Evolutionary conservation across 2,888 invertebrate genomes (phyloP).

Genomic region (Quadriops clusia): DNA sequence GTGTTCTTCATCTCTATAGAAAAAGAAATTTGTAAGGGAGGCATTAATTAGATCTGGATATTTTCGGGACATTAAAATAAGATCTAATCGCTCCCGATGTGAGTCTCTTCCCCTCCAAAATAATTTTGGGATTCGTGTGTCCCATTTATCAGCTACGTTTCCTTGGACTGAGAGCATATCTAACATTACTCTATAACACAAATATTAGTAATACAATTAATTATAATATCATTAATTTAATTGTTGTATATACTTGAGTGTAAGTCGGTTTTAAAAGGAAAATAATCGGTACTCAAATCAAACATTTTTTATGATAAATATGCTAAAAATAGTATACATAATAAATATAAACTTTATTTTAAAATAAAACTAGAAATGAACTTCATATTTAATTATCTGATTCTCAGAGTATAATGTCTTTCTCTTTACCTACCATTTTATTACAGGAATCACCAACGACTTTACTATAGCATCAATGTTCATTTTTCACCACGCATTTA

Average conservation of each 20-base stretch:
- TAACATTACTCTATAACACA: constrained; percentile 53
- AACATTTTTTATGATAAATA: background rate
- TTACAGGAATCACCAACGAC: too few relatives aligned
- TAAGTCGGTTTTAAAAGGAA: background rate
- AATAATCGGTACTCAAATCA: background rate
- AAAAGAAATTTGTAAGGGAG: constrained; percentile 91
- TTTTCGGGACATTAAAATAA: constrained; percentile 65
- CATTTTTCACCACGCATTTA: too few relatives aligned
- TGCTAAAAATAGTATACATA: too few relatives aligned
- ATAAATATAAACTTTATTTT: too few relatives aligned
- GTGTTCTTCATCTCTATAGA: constrained; percentile 73
- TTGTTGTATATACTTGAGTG: background rate
- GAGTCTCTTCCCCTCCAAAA: constrained; percentile 94
- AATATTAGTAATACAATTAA: too few relatives aligned
- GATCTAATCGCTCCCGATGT: constrained; percentile 66
- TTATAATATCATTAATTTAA: too few relatives aligned
- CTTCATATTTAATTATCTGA: too few relatives aligned
- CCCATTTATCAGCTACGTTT: constrained; percentile 59
- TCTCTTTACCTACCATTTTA: too few relatives aligned
- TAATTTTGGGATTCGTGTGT: constrained; percentile 56
- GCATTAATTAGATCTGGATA: constrained; percentile 77
- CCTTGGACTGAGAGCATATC: constrained; percentile 87
- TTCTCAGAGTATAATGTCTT: too few relatives aligned
- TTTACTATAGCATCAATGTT: too few relatives aligned
- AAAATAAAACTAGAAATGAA: too few relatives aligned